phyloP scores from a whole-genome alignment of 1,140 invertebrate species.

The Drosophila seguyi region DNA sequence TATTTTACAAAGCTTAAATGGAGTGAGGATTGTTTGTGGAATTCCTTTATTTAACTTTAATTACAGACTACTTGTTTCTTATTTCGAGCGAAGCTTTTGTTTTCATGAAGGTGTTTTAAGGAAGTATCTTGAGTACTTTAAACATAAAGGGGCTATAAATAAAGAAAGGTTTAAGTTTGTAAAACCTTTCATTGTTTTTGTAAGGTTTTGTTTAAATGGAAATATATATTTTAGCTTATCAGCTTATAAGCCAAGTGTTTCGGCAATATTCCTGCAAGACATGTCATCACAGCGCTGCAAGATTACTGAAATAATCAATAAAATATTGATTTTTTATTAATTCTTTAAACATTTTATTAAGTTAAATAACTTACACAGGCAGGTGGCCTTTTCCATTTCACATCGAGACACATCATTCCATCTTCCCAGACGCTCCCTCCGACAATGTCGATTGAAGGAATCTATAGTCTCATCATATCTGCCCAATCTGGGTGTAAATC shows the following conservation, averaged over 20 bases:
- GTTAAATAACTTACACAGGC: slow-evolving; percentile 15
- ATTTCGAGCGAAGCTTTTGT: slow-evolving; percentile 5
- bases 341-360: not conserved
- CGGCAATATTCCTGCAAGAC: slow-evolving; percentile 31
- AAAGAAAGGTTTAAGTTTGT: not conserved
- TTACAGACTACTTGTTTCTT: not conserved
- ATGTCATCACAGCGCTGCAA: slow-evolving; percentile 35
- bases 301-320: slow-evolving; percentile 7
- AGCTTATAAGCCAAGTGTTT: slow-evolving; percentile 10
- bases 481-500: slow-evolving; percentile 18
- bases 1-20: not conserved
- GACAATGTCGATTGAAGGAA: slow-evolving; percentile 31
- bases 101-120: not conserved
- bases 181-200: not conserved
- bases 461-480: slow-evolving; percentile 36
- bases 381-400: slow-evolving; percentile 52
- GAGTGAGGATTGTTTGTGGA: not conserved
- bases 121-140: not conserved
- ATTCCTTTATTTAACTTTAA: slow-evolving; percentile 12
- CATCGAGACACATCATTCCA: slow-evolving; percentile 40
- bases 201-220: not conserved
- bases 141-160: not conserved
- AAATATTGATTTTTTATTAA: not conserved
- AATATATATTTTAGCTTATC: not conserved
- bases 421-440: slow-evolving; percentile 16